Evolutionary conservation across 2,797 vertebrate genomes (phyloP).

Genomic region (Orestias chungarensis): DNA sequence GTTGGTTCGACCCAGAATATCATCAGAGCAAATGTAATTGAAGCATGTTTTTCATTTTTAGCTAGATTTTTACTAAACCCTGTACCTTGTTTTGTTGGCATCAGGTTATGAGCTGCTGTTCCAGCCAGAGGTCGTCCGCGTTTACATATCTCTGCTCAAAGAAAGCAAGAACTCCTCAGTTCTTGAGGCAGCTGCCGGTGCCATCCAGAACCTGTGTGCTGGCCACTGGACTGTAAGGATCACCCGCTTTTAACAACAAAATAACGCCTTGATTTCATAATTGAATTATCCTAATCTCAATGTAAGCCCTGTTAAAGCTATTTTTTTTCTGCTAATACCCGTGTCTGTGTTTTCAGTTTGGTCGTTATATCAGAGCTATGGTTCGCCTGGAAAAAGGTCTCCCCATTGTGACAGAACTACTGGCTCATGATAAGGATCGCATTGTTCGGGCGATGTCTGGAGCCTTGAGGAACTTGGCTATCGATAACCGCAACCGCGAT

Average conservation of each 20-base stretch:
- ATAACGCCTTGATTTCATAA: not conserved
- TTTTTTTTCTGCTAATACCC: not conserved
- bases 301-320: not conserved
- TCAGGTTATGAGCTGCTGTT: slow-evolving; percentile 95
- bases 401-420: slow-evolving; percentile 92
- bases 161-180: slow-evolving; percentile 92
- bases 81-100: not conserved
- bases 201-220: slow-evolving; percentile 95
- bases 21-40: not conserved
- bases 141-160: slow-evolving; percentile 93
- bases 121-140: slow-evolving; percentile 94
- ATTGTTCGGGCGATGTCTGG: slow-evolving; percentile 95
- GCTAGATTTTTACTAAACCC: not conserved
- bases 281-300: not conserved
- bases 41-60: not conserved
- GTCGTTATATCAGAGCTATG: slow-evolving; percentile 89
- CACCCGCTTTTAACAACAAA: not conserved
- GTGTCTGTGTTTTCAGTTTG: slow-evolving; percentile 80
- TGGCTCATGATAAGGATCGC: slow-evolving; percentile 87
- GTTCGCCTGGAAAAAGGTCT: slow-evolving; percentile 95
- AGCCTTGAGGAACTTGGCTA: slow-evolving; percentile 93
- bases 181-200: slow-evolving; percentile 93
- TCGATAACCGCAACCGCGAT: slow-evolving; percentile 92
- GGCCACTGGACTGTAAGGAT: slow-evolving; percentile 92
- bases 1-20: not conserved